Evolutionary conservation across 2,113 vertebrate genomes (phyloP).

Genomic region (Eubucco bourcierii): DNA sequence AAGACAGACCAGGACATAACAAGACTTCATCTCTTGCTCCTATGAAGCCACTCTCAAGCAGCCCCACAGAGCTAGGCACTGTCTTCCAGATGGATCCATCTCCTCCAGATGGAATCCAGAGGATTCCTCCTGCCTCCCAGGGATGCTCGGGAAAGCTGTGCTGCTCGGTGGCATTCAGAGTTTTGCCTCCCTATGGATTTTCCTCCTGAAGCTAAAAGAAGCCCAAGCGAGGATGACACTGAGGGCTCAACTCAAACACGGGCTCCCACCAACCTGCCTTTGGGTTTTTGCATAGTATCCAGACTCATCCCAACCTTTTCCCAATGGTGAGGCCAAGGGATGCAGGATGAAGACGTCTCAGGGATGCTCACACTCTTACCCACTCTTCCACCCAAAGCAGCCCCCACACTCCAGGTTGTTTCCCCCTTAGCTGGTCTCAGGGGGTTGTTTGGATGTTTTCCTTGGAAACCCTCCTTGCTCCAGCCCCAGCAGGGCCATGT

Average conservation of each 20-base stretch:
- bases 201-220: neutral
- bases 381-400: neutral
- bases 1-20: neutral
- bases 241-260: fast-evolving
- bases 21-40: neutral
- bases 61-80: neutral
- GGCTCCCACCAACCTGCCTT: neutral
- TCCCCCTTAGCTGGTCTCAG: fast-evolving
- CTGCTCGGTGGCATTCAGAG: fast-evolving
- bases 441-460: neutral
- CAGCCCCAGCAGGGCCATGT: neutral
- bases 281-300: neutral
- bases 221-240: fast-evolving
- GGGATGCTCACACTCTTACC: neutral
- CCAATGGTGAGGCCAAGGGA: neutral
- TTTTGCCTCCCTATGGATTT: neutral
- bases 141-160: neutral
- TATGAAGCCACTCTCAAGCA: neutral
- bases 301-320: fast-evolving
- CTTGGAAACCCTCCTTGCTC: neutral
- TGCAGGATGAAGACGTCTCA: neutral
- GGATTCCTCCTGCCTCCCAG: neutral
- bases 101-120: neutral
- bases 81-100: neutral
- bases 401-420: fast-evolving